phyloP scores from a whole-genome alignment of 2,113 vertebrate species.

The Burhinus bistriatus region DNA sequence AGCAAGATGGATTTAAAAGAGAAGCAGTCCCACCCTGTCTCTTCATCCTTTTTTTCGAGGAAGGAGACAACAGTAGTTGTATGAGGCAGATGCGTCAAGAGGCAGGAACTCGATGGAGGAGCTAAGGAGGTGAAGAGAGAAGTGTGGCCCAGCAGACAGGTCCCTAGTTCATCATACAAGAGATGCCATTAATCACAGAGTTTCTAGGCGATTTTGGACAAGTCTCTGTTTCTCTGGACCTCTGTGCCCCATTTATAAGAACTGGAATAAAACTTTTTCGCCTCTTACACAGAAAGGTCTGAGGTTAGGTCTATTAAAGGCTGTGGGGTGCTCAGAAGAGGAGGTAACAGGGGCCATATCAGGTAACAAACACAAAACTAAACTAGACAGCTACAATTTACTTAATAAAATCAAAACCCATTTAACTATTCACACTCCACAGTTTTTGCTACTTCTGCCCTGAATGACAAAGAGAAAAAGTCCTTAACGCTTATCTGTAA shows the following conservation, averaged over 20 bases:
- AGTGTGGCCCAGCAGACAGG: background rate
- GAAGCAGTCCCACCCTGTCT: background rate
- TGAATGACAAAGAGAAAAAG: background rate
- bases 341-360: background rate
- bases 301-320: background rate
- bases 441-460: background rate
- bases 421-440: background rate
- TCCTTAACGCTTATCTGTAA: background rate
- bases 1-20: background rate
- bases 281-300: background rate
- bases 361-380: background rate
- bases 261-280: background rate
- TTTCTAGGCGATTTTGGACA: background rate
- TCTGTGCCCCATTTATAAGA: background rate
- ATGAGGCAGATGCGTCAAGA: background rate
- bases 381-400: background rate
- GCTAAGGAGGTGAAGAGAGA: too few species aligned
- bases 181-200: rapidly evolving
- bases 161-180: background rate
- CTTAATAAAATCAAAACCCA: background rate
- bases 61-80: background rate
- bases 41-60: background rate
- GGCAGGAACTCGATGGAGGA: background rate
- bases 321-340: background rate
- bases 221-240: background rate